phyloP scores from a whole-genome alignment of 2,888 invertebrate genomes.

The Eurytoma californica region DNA sequence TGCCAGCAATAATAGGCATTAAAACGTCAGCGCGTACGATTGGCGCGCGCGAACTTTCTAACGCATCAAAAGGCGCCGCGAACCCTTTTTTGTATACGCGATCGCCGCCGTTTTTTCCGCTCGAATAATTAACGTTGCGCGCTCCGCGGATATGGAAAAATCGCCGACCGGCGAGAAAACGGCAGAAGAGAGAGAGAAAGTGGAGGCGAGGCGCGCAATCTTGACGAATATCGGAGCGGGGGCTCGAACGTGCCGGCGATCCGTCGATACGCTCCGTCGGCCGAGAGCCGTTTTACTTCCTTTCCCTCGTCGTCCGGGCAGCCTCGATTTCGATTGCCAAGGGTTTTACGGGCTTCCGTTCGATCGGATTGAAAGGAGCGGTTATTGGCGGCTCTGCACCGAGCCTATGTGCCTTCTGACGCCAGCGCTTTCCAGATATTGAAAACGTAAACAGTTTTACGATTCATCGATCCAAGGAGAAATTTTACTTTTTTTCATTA shows the following conservation, averaged over 20 bases:
- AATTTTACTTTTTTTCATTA: too few species aligned
- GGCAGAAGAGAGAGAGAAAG: background rate
- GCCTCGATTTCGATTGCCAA: background rate
- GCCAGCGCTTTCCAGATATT: too few species aligned
- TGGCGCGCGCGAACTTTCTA: slow-evolving; percentile 34
- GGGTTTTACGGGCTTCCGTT: slow-evolving; percentile 2
- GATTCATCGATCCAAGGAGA: too few species aligned
- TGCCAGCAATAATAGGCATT: slow-evolving; percentile 8
- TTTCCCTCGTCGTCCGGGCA: slow-evolving; percentile 3
- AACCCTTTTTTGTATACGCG: background rate
- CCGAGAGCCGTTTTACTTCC: background rate
- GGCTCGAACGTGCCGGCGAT: slow-evolving; percentile 31
- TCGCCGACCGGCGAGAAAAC: background rate
- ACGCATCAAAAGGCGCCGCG: slow-evolving; percentile 16
- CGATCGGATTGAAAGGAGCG: background rate
- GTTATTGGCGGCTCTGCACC: background rate
- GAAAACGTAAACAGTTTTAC: too few species aligned
- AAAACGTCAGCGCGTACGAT: background rate
- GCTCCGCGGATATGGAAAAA: slow-evolving; percentile 4
- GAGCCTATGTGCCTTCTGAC: too few species aligned
- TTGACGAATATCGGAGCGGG: background rate
- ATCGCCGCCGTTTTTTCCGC: slow-evolving; percentile 20
- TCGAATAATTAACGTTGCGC: slow-evolving; percentile 25
- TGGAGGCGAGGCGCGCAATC: slow-evolving; percentile 23
- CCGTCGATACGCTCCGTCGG: slow-evolving; percentile 14